A percentile compares a stretch with the other conserved stretches of the same genome.
Conservation (phyloP, 2,888 invertebrate species). For the Volucella zonaria region DNA sequence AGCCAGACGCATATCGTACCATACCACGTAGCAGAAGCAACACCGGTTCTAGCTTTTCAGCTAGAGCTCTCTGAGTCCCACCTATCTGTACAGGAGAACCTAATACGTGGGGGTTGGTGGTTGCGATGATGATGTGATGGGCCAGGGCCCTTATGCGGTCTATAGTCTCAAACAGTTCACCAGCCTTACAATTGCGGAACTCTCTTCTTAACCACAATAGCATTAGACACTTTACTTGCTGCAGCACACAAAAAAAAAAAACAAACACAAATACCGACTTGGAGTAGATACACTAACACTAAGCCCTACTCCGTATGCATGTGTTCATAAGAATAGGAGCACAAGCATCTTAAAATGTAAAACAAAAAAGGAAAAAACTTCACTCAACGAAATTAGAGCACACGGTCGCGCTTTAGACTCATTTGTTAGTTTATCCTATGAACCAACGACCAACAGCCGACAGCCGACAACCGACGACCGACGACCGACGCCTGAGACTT, state of each 20-base stretch:
- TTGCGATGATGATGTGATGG: conserved; percentile 53
- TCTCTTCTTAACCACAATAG: conserved; percentile 72
- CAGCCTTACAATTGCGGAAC: conserved; percentile 74
- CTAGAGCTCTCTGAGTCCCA: no score
- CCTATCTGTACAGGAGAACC: no score
- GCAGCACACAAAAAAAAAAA: conserved; percentile 24
- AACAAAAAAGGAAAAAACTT: conserved; percentile 52
- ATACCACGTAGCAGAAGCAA: background rate
- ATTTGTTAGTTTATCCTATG: conserved; percentile 64
- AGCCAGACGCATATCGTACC: conserved; percentile 40
- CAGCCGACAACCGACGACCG: conserved; percentile 15
- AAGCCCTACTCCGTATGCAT: conserved; percentile 11
- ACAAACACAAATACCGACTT: conserved; percentile 13
- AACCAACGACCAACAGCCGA: conserved; percentile 14
- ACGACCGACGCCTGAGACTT: conserved; percentile 53
- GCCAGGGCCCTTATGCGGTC: conserved; percentile 70
- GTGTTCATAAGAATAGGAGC: conserved; percentile 8
- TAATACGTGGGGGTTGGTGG: background rate
- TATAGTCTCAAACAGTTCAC: conserved; percentile 71
- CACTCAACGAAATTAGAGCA: conserved; percentile 67
- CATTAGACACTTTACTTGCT: conserved; percentile 70
- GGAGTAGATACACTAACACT: conserved; percentile 23
- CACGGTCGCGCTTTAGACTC: conserved; percentile 69
- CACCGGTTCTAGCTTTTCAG: no score
- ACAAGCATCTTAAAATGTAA: no score